Base-by-base conservation (phyloP, 2,888 invertebrate genomes). In the Charanyca ferruginea region DNA sequence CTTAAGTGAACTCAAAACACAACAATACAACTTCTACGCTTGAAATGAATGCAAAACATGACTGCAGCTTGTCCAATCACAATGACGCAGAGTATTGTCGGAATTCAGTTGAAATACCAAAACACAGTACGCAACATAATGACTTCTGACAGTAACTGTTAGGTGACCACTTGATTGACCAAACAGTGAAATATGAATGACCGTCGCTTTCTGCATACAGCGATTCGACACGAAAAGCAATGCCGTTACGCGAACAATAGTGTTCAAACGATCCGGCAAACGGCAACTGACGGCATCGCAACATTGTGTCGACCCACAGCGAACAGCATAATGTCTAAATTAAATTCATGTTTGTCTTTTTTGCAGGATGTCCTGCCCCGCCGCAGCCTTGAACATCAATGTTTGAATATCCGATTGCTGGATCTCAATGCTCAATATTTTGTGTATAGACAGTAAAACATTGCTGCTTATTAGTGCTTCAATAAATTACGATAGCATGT, bases 301-400 rank as follows among this genome's bases (percentile, higher is more conserved):
- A 45, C 23, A 20, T 49, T 48, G 38, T 45, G 25, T 25, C 44
- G 41, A 13, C 45, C 35, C 9, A 68, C 68, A 55, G 63, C 53
- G 62, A 51, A 64, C 59, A 20, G 73, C 75, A 77, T 79, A 65
- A 87, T 80, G 58, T 59, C 67, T 61, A 76, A 78, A 85, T 84
- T 81, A 83, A 80, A 84, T 73, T 66, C 23, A 48, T 53, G 53
- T 70, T 73, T 66, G 32, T 75, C 13, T 85, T 77, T 66, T 79
- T 90, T 92, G 44, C 93, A 97, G 97, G 92, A 90, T 97, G 97
- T 89, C 96, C 96, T 69, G 94, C 96, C 0, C 89, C 93, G 28
- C 89, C 91, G 49, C 87, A 89, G 67, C 82, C 90, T 54, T 93
- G 89, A 93, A 87, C 54, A 5, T 51, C 51, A 45, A 38, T 23